Conservation (phyloP, 1,140 invertebrate species). For the Diorhabda elongata region DNA sequence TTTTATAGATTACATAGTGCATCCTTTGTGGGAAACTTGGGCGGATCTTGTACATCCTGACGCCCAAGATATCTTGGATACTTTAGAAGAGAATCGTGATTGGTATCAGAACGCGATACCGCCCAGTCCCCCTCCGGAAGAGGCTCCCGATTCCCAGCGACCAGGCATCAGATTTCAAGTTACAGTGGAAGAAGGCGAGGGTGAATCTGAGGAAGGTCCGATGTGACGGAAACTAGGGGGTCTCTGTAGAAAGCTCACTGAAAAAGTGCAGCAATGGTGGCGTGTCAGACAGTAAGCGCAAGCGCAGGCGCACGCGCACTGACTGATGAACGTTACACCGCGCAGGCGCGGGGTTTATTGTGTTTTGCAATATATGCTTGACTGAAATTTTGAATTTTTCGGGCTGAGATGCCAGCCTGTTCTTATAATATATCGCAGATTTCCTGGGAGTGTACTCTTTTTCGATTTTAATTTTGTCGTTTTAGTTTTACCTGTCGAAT, state of each 20-base stretch:
- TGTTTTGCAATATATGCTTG: conserved; percentile 38
- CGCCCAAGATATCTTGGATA: conserved; percentile 95
- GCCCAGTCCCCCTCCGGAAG: conserved; percentile 65
- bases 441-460: conserved; percentile 35
- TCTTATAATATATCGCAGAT: conserved; percentile 18
- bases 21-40: conserved; percentile 99
- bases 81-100: conserved; percentile 95
- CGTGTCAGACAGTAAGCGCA: conserved; percentile 61
- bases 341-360: conserved; percentile 42
- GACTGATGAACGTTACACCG: conserved; percentile 32
- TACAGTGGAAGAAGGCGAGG: conserved; percentile 78
- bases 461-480: conserved; percentile 6
- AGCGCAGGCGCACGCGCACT: conserved; percentile 42
- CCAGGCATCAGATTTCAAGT: conserved; percentile 57
- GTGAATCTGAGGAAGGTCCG: conserved; percentile 62
- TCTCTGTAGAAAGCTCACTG: conserved; percentile 78
- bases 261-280: conserved; percentile 79
- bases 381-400: conserved; percentile 37
- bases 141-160: conserved; percentile 35
- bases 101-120: conserved; percentile 91
- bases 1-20: conserved; percentile 99
- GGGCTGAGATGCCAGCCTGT: conserved; percentile 30
- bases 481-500: neutral
- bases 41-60: conserved; percentile 98
- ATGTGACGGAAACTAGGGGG: conserved; percentile 85